Base-by-base conservation (phyloP, 2,797 vertebrate genomes). In the Propithecus deckenii region DNA sequence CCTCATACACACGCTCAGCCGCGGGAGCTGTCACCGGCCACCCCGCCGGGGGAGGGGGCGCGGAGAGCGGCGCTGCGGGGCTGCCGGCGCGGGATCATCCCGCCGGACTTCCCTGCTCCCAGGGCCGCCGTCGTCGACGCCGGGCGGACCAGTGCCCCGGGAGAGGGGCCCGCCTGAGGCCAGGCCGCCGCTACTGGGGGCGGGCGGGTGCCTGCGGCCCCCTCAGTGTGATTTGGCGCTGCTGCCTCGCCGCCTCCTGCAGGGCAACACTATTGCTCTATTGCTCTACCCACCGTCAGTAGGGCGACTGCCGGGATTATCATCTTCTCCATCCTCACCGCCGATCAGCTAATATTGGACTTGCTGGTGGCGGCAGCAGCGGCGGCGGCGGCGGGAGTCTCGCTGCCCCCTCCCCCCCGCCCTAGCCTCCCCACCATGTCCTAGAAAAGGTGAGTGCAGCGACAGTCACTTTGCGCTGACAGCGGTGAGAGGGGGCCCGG, bases 401-500 rank as follows among this genome's bases (percentile, higher is more conserved):
- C 87, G 92, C 92, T 22, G 91, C 61, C 89, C 88, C 89, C 92
- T 55, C 55, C 91, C 32, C 96, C 95, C 95, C 98, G 91, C 97
- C 97, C 97, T 97, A 92, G 91, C 94, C 92, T 96, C 95, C 97
- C 98, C 98, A 98, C 96, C 98, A 98, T 99, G 98, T 98, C 98
- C 98, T 98, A 98, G 98, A 97, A 96, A 98, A 99, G 98, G 99
- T 99, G 98, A 99, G 99, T 98, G 97, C 96, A 55, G 96, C 89
- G 89, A 96, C 89, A 50, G 97, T 96, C 71, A 78, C 96, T 98
- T 97, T 75, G 94, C 86, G 69, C 81, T 48, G 89, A 84, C 93
- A n/a, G 93, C 57, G 52, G 78, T 43, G n/a, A 90, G 89, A 94
- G 78, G 91, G 93, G 89, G 35, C 12, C 59, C 6, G 25, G 80